Evolutionary conservation across 1,140 invertebrate species (phyloP).

Genomic region (Trachymyrmex cornetzi): DNA sequence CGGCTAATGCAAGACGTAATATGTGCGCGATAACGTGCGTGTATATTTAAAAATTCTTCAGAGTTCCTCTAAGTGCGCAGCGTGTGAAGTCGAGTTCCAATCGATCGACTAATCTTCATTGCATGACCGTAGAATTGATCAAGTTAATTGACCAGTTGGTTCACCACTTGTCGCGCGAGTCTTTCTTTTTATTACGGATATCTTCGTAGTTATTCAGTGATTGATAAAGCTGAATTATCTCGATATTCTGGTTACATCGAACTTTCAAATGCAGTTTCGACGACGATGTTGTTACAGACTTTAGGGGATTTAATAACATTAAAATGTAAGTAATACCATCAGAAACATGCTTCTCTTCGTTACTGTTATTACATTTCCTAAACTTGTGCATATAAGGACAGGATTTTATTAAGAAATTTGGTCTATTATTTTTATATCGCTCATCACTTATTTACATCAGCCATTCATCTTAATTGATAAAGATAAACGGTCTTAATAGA

Average conservation of each 20-base stretch:
- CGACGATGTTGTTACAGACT: background rate
- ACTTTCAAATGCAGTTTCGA: slow-evolving; percentile 13
- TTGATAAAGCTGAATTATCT: background rate
- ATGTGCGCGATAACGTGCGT: background rate
- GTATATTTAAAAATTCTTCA: slow-evolving; percentile 14
- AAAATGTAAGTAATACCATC: background rate
- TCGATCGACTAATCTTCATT: slow-evolving; percentile 58
- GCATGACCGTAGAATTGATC: slow-evolving; percentile 8
- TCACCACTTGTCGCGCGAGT: background rate
- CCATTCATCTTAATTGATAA: slow-evolving; percentile 37
- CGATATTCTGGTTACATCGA: background rate
- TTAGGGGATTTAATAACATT: background rate
- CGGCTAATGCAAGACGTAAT: background rate
- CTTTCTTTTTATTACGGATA: slow-evolving; percentile 10
- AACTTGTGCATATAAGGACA: background rate
- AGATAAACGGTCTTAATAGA: slow-evolving; percentile 20
- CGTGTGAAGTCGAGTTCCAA: slow-evolving; percentile 35
- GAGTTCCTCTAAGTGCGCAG: slow-evolving; percentile 25
- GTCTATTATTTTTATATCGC: background rate
- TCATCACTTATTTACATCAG: slow-evolving; percentile 8
- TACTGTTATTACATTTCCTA: background rate
- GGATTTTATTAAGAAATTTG: background rate
- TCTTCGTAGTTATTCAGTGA: slow-evolving; percentile 20
- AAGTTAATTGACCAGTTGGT: slow-evolving; percentile 59
- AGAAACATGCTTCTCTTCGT: background rate